Evolutionary conservation across 1,140 invertebrate genomes (phyloP).

Genomic region (Drosophila burlai): DNA sequence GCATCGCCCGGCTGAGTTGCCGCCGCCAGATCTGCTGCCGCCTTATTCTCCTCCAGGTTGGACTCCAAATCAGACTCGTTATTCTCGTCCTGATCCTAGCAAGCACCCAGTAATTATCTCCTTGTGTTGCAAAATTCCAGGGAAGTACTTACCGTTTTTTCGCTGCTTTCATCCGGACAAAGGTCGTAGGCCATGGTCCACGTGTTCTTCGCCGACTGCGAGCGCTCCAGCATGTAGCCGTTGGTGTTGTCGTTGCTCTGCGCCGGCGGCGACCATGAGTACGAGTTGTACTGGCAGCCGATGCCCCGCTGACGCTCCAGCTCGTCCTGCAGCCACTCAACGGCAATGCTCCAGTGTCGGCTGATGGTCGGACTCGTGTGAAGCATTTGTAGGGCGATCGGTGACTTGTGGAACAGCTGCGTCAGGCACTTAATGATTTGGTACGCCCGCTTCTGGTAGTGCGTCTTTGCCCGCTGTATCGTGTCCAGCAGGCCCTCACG

Average conservation of each 20-base stretch:
- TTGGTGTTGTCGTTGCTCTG: constrained; percentile 98
- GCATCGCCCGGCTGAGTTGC: constrained; percentile 19
- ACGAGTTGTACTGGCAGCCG: constrained; percentile 88
- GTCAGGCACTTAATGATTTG: constrained; percentile 99
- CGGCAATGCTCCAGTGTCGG: constrained; percentile 94
- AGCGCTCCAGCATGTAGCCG: constrained; percentile 97
- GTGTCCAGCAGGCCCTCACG: constrained; percentile 97
- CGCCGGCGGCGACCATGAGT: constrained; percentile 97
- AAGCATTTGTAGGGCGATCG: constrained; percentile 90
- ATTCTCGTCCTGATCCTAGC: constrained; percentile 80
- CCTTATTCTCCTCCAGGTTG: constrained; percentile 71
- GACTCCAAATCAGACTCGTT: constrained; percentile 83
- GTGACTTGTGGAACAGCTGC: constrained; percentile 94
- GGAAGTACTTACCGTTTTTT: constrained; percentile 62
- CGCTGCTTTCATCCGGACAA: constrained; percentile 91
- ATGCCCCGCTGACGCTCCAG: constrained; percentile 90
- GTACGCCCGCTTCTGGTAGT: constrained; percentile 98
- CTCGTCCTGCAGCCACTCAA: constrained; percentile 98
- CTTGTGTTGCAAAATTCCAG: neutral
- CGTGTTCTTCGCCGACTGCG: constrained; percentile 96
- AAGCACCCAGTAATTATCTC: constrained; percentile 5
- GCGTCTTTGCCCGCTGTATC: constrained; percentile 95
- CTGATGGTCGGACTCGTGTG: constrained; percentile 91
- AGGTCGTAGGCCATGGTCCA: constrained; percentile 93
- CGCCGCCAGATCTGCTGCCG: constrained; percentile 32